A percentile compares a stretch with the other conserved stretches of the same genome.
phyloP scores from a whole-genome alignment of 2,797 vertebrate genomes.

The Oreochromis mossambicus region DNA sequence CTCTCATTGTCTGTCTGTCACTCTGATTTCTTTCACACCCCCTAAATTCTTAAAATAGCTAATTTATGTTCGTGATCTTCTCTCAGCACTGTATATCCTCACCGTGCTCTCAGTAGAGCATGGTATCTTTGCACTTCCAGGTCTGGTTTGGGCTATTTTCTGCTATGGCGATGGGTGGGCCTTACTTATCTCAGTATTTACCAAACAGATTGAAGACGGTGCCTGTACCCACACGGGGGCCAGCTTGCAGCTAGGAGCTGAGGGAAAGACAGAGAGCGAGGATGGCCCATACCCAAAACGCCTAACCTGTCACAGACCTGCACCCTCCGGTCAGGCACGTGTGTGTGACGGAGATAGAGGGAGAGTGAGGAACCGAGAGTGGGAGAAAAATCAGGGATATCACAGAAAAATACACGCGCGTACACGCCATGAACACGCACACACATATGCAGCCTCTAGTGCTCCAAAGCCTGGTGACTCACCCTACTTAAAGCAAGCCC shows the following conservation, averaged over 20 bases:
- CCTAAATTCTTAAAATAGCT: constrained; percentile 27
- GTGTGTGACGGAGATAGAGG: constrained; percentile 40
- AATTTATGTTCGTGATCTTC: constrained; percentile 25
- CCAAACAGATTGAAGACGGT: constrained; percentile 80
- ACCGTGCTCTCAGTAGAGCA: constrained; percentile 17
- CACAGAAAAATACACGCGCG: constrained; percentile 23
- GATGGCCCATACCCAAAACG: constrained; percentile 69
- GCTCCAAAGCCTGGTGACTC: constrained; percentile 71
- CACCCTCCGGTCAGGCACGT: constrained; percentile 59
- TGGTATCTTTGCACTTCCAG: constrained; percentile 48
- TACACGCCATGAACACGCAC: constrained; percentile 13
- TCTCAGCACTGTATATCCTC: constrained; percentile 24
- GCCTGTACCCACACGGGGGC: constrained; percentile 65
- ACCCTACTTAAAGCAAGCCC: constrained; percentile 71
- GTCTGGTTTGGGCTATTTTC: constrained; percentile 65
- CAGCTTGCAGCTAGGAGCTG: constrained; percentile 68
- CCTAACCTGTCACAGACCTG: constrained; percentile 73
- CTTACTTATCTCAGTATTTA: constrained; percentile 70
- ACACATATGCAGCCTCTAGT: constrained; percentile 53
- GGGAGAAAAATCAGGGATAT: constrained; percentile 7
- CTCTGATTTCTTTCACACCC: constrained; percentile 11
- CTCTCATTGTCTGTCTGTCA: constrained; percentile 42
- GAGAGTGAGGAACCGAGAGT: neutral
- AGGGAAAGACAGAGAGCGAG: constrained; percentile 45
- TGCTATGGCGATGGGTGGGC: constrained; percentile 50